Evolutionary conservation across 2,113 vertebrate genomes (phyloP).

Genomic region (Xyrauchen texanus): DNA sequence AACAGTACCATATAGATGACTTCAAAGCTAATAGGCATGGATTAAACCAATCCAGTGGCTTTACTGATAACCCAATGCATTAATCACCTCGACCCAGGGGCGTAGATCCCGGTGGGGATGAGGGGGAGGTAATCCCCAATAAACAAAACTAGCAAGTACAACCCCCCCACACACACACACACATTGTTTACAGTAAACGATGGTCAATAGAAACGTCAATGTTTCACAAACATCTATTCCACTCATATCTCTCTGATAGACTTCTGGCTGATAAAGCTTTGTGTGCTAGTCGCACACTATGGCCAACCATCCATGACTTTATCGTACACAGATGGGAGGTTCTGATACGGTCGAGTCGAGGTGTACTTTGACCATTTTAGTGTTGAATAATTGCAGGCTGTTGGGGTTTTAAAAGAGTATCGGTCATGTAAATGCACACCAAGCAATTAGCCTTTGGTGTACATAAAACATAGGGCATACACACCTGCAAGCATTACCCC

Average conservation of each 20-base stretch:
- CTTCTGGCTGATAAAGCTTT: not conserved
- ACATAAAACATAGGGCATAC: slow-evolving; percentile 30
- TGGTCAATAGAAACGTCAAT: too few species aligned
- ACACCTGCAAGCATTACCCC: slow-evolving; percentile 33
- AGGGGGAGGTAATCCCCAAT: too few species aligned
- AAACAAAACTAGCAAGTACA: too few species aligned
- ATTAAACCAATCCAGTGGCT: too few species aligned
- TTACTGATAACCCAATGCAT: not conserved
- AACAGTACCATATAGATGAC: too few species aligned
- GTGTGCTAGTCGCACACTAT: not conserved
- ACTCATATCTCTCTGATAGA: not conserved
- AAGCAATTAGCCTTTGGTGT: slow-evolving; percentile 47
- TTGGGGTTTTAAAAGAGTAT: slow-evolving; percentile 33
- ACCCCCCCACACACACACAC: too few species aligned
- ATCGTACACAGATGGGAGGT: slow-evolving; percentile 3
- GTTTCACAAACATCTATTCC: not conserved
- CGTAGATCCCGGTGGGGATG: too few species aligned
- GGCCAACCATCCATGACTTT: not conserved
- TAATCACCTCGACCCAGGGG: too few species aligned
- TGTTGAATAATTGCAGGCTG: slow-evolving; percentile 52
- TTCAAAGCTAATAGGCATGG: too few species aligned
- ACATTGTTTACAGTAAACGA: too few species aligned
- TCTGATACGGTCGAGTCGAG: not conserved
- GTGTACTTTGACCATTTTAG: slow-evolving; percentile 34
- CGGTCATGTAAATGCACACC: slow-evolving; percentile 1